These are phyloP conservation scores for Nasonia longicornis DNA, from an alignment of 1,140 invertebrate species.

Conservation along the genomic window DNA sequence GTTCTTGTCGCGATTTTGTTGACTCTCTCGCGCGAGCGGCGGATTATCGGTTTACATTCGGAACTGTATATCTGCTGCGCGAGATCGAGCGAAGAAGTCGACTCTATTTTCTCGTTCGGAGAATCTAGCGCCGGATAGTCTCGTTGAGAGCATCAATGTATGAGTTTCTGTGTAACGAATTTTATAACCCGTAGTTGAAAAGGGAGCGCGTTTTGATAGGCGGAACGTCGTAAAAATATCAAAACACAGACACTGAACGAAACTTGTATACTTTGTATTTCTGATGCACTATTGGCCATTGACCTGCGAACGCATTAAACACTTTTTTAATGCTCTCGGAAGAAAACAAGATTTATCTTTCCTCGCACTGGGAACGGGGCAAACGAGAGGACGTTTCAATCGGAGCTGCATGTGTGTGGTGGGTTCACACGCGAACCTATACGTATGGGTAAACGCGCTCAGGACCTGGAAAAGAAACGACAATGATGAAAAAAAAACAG, in stretches of 20 bases:
- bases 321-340: conserved; percentile 13
- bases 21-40: neutral
- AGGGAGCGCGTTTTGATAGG: neutral
- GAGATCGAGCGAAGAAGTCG: neutral
- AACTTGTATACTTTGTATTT: conserved; percentile 31
- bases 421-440: conserved; percentile 31
- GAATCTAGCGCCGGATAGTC: neutral
- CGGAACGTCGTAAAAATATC: conserved; percentile 23
- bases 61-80: neutral
- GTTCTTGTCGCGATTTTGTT: conserved; percentile 12
- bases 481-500: neutral
- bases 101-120: neutral
- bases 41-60: neutral
- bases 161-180: neutral
- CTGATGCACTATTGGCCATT: conserved; percentile 18
- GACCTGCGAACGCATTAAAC: conserved; percentile 17
- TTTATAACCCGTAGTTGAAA: neutral
- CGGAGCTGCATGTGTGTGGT: neutral
- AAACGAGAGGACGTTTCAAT: neutral
- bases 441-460: no score
- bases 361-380: conserved; percentile 5
- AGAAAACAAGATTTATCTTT: conserved; percentile 42
- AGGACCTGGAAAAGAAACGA: no score
- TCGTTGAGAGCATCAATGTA: neutral
- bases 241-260: conserved; percentile 22